Conservation (phyloP, 2,113 vertebrate species). For the Corynorhinus townsendii region DNA sequence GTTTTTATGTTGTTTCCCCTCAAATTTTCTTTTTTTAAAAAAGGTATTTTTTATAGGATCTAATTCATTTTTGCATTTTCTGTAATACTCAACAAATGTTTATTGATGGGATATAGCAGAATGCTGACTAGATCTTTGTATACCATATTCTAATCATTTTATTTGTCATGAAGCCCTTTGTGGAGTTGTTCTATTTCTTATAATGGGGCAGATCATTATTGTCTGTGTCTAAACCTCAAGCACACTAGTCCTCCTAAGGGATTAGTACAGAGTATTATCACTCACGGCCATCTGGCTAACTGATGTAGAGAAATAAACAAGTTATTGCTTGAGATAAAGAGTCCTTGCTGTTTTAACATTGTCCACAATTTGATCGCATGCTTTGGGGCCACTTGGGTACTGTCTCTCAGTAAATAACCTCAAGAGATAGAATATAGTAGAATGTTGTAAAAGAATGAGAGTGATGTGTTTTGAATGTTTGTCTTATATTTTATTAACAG, state of each 20-base stretch:
- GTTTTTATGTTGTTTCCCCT: too few relatives aligned
- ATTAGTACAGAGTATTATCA: constrained; percentile 80
- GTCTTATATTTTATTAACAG: not conserved
- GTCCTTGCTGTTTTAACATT: not conserved
- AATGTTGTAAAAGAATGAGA: constrained; percentile 14
- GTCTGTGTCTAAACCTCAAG: constrained; percentile 74
- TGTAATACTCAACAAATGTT: not conserved
- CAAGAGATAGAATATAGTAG: not conserved
- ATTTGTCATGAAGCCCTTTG: not conserved
- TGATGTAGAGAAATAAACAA: constrained; percentile 76
- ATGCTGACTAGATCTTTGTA: not conserved
- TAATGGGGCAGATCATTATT: constrained; percentile 57
- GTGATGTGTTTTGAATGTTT: not conserved
- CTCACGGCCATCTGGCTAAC: constrained; percentile 80
- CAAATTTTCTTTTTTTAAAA: too few relatives aligned
- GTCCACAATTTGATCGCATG: not conserved
- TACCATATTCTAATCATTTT: not conserved
- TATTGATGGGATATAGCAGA: not conserved
- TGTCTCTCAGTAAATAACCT: not conserved
- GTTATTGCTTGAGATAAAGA: constrained; percentile 63
- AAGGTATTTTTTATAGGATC: not conserved
- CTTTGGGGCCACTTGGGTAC: not conserved
- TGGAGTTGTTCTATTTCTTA: not conserved
- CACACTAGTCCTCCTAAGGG: constrained; percentile 78
- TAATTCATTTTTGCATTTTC: constrained; percentile 24